phyloP scores from a whole-genome alignment of 64 coral and sea anemone species.

The Exaiptasia diaphana region DNA sequence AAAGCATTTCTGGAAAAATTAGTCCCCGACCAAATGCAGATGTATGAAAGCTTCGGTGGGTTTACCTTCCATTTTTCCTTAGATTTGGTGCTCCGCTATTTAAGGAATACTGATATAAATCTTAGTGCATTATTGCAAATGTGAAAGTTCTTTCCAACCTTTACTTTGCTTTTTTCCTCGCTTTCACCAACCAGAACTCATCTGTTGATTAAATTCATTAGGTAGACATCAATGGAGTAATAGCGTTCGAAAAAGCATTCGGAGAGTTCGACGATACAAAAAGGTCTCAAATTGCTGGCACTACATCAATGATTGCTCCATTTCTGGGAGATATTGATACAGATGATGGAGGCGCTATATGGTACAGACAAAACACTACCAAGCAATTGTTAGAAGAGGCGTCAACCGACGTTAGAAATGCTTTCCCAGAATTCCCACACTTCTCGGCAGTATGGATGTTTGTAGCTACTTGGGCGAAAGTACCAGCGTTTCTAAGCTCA shows the following conservation, averaged over 20 bases:
- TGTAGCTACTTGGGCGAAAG: slow-evolving; percentile 55
- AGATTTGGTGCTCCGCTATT: too few species aligned
- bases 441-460: slow-evolving; percentile 52
- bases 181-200: too few species aligned
- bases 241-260: slow-evolving; percentile 19
- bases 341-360: slow-evolving; percentile 23
- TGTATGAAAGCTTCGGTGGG: too few species aligned
- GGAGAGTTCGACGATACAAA: slow-evolving; percentile 33
- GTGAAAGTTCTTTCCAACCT: too few species aligned
- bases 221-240: slow-evolving; percentile 56
- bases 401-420: slow-evolving; percentile 15
- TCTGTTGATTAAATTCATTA: too few species aligned
- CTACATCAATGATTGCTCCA: slow-evolving; percentile 40
- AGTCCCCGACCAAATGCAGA: too few species aligned
- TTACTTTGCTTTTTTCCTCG: too few species aligned
- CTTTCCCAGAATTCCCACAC: slow-evolving; percentile 8
- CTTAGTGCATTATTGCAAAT: too few species aligned
- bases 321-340: slow-evolving; percentile 68
- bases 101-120: too few species aligned
- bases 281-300: slow-evolving; percentile 27
- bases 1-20: too few species aligned
- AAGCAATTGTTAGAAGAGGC: slow-evolving; percentile 10
- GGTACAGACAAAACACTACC: slow-evolving; percentile 53
- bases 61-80: too few species aligned
- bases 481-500: slow-evolving; percentile 51